A percentile compares a stretch with the other conserved stretches of the same genome.
Conservation (phyloP, 2,113 vertebrate genomes). For the Gymnobelideus leadbeateri region DNA sequence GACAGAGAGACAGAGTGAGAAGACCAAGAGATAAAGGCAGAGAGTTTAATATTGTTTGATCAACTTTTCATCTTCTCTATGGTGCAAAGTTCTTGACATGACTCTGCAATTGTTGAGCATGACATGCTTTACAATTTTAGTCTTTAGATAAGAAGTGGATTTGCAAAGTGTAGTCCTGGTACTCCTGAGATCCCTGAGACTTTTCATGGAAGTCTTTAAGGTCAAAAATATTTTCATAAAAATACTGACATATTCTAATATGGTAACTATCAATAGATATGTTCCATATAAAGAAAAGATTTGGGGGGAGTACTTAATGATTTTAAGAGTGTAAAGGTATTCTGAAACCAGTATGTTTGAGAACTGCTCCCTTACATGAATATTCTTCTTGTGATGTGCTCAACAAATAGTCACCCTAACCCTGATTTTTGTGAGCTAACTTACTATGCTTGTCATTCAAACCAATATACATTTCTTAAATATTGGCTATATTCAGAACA, state of each 20-base stretch:
- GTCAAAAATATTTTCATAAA: background rate
- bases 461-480: background rate
- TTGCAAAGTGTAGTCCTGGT: background rate
- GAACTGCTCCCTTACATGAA: background rate
- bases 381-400: background rate
- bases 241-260: background rate
- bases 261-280: background rate
- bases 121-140: background rate
- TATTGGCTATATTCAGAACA: background rate
- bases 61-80: background rate
- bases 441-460: background rate
- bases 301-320: background rate
- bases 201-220: background rate
- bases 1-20: background rate
- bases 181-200: background rate
- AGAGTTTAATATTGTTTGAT: background rate
- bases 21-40: background rate
- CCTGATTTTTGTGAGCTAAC: background rate
- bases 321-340: background rate
- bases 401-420: background rate
- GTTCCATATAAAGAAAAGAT: background rate
- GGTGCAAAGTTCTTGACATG: background rate
- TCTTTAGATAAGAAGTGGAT: background rate
- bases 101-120: background rate
- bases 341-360: background rate